Conservation (phyloP, 2,113 vertebrate genomes). For the Eretmochelys imbricata region DNA sequence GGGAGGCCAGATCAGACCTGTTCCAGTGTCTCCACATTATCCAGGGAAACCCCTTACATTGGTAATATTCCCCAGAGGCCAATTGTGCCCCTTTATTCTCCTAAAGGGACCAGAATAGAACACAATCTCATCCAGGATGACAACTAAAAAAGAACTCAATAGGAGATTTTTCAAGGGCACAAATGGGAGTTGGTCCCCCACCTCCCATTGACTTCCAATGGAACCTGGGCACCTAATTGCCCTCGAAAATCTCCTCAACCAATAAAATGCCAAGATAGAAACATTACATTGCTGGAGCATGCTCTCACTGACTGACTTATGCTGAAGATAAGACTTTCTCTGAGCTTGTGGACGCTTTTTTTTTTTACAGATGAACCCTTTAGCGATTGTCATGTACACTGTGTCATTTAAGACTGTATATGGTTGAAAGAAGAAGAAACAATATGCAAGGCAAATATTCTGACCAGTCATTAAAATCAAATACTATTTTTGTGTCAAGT, state of each 20-base stretch:
- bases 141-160: background rate
- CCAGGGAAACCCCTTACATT: background rate
- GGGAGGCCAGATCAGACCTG: background rate
- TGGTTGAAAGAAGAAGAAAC: conserved; percentile 33
- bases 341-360: conserved; percentile 60
- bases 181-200: background rate
- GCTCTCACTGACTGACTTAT: conserved; percentile 40
- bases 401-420: conserved; percentile 35
- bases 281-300: background rate
- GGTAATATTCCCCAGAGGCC: background rate
- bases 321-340: conserved; percentile 52
- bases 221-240: background rate
- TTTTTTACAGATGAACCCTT: conserved; percentile 43
- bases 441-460: conserved; percentile 49
- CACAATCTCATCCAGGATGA: background rate
- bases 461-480: conserved; percentile 59
- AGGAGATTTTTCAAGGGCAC: background rate
- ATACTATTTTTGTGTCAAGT: background rate
- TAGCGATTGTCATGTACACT: conserved; percentile 40
- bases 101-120: background rate
- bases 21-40: background rate
- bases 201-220: background rate
- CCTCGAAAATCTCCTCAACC: background rate
- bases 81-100: background rate
- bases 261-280: conserved; percentile 46